These are phyloP conservation scores for Ophion ellenae DNA, from an alignment of 2,888 invertebrate genomes.

Conservation along the genomic window DNA sequence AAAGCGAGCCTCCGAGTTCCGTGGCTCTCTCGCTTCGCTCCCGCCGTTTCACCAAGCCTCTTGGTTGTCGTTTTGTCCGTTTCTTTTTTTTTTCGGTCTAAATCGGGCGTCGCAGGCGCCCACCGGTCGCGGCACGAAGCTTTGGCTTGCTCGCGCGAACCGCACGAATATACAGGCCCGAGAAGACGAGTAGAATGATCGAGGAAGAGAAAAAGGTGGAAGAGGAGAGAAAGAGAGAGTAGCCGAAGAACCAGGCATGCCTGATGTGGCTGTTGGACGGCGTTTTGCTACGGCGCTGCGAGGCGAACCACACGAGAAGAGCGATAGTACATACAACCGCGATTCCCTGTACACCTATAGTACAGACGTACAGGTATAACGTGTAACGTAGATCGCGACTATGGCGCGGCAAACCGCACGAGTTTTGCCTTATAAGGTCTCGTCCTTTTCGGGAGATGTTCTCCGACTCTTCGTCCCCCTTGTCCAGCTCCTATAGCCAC, in stretches of 20 bases:
- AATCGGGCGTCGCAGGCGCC: slow-evolving; percentile 76
- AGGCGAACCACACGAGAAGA: slow-evolving; percentile 58
- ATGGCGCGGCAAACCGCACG: slow-evolving; percentile 69
- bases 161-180: slow-evolving; percentile 56
- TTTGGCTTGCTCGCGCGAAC: slow-evolving; percentile 62
- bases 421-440: slow-evolving; percentile 79
- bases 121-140: slow-evolving; percentile 66
- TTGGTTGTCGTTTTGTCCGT: slow-evolving; percentile 54
- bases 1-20: slow-evolving; percentile 40
- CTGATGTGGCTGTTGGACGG: slow-evolving; percentile 47
- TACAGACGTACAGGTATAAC: slow-evolving; percentile 16
- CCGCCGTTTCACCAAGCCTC: slow-evolving; percentile 33
- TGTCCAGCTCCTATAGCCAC: slow-evolving; percentile 46
- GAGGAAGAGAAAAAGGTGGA: slow-evolving; percentile 14
- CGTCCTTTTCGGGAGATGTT: slow-evolving; percentile 72
- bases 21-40: slow-evolving; percentile 23
- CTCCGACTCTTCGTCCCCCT: slow-evolving; percentile 56
- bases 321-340: slow-evolving; percentile 51
- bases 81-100: slow-evolving; percentile 76
- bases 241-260: slow-evolving; percentile 47
- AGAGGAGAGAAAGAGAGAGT: background rate
- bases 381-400: slow-evolving; percentile 19
- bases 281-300: slow-evolving; percentile 51
- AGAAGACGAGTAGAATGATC: slow-evolving; percentile 52
- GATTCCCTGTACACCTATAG: slow-evolving; percentile 20